Conservation (phyloP, 2,113 vertebrate genomes). For the Proterorhinus semilunaris region DNA sequence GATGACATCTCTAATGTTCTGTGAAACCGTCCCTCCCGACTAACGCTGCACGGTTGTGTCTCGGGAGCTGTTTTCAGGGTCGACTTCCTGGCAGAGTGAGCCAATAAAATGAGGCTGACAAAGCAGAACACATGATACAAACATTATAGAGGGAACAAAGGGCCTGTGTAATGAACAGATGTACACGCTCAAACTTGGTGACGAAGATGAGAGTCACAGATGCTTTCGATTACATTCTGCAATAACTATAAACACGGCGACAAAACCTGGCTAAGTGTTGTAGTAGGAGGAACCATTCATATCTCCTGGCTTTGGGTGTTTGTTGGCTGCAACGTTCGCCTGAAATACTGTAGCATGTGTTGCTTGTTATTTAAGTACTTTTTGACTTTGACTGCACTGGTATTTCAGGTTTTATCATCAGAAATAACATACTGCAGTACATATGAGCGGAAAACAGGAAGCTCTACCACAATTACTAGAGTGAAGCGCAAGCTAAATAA, state of each 20-base stretch:
- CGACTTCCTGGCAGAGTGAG: background rate
- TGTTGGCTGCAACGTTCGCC: background rate
- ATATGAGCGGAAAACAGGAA: too few relatives aligned
- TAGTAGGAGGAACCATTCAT: background rate
- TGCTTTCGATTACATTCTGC: background rate
- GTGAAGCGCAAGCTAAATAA: too few relatives aligned
- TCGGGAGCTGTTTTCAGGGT: background rate
- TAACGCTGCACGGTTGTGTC: background rate
- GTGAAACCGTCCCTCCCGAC: background rate
- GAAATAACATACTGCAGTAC: too few relatives aligned
- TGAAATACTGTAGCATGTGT: too few relatives aligned
- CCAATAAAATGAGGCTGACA: slow-evolving; percentile 29
- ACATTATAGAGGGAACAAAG: background rate
- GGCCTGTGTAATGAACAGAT: background rate
- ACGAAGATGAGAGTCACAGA: background rate
- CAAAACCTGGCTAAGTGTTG: background rate
- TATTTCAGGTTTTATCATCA: too few relatives aligned
- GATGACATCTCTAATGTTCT: too few relatives aligned
- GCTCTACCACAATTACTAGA: too few relatives aligned
- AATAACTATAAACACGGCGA: background rate
- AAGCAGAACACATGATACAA: background rate
- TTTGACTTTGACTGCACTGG: too few relatives aligned
- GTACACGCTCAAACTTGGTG: background rate
- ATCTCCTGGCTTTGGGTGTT: background rate
- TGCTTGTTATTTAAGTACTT: too few relatives aligned